Conservation (phyloP, 1,140 invertebrate species). For the Nebria ingens region DNA sequence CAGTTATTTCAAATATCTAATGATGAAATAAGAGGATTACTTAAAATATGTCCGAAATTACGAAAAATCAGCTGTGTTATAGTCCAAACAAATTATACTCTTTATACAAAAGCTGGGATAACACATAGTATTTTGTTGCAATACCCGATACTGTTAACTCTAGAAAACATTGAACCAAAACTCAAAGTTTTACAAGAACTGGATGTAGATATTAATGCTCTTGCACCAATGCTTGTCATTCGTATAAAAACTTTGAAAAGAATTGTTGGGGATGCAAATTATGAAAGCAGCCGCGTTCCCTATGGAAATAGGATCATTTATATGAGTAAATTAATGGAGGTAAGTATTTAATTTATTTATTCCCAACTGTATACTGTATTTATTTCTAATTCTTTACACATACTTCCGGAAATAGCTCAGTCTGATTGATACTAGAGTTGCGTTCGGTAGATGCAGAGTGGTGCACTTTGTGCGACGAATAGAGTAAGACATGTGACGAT, state of each 20-base stretch:
- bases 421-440: too few relatives aligned
- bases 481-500: too few relatives aligned
- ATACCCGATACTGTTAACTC: constrained; percentile 23
- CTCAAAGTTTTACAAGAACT: constrained; percentile 21
- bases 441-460: too few relatives aligned
- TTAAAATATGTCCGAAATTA: constrained; percentile 15
- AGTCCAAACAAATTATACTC: constrained; percentile 20
- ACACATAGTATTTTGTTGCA: constrained; percentile 17
- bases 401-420: too few relatives aligned
- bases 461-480: too few relatives aligned
- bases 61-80: constrained; percentile 8
- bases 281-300: background rate
- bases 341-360: background rate
- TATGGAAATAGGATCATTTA: background rate
- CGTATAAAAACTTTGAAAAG: constrained; percentile 13
- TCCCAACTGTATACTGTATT: too few relatives aligned
- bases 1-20: background rate
- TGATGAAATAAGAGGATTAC: background rate
- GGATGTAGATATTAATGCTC: constrained; percentile 16
- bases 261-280: constrained; percentile 10
- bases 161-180: constrained; percentile 17
- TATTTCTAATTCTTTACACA: too few relatives aligned
- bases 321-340: background rate
- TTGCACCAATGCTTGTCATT: constrained; percentile 17
- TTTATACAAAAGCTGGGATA: constrained; percentile 18